Conservation (phyloP, 1,140 invertebrate genomes). For the Orussus abietinus region DNA sequence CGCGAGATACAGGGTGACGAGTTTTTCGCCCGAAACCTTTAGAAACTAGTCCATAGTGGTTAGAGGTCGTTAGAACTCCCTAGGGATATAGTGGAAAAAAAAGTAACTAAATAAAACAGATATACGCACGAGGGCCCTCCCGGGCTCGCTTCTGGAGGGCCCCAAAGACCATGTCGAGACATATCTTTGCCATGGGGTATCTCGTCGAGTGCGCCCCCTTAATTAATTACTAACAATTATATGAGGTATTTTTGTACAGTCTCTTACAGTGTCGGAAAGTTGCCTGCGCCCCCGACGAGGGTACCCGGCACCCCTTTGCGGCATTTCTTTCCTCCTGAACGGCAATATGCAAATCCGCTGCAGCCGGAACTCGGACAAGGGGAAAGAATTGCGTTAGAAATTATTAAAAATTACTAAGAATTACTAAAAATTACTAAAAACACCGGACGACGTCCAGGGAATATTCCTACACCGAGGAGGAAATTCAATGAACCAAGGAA, state of each 20-base stretch:
- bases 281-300: constrained; percentile 37
- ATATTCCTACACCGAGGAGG: not conserved
- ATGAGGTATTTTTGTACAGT: constrained; percentile 51
- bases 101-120: constrained; percentile 1
- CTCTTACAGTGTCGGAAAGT: constrained; percentile 45
- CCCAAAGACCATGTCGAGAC: constrained; percentile 42
- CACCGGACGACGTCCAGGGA: not conserved
- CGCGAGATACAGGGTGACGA: constrained; percentile 8
- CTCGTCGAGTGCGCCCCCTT: constrained; percentile 36
- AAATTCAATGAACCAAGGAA: too few relatives aligned
- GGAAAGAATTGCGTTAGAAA: not conserved
- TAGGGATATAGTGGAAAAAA: constrained; percentile 7
- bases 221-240: constrained; percentile 30
- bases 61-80: not conserved
- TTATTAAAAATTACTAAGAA: too few relatives aligned
- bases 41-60: not conserved
- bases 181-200: constrained; percentile 39
- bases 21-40: not conserved
- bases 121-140: not conserved
- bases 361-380: not conserved
- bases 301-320: constrained; percentile 16
- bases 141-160: constrained; percentile 19
- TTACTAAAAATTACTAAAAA: not conserved
- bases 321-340: not conserved
- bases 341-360: not conserved